Base-by-base conservation (phyloP, 2,888 invertebrate species). In the Drosophila aldrichi region DNA sequence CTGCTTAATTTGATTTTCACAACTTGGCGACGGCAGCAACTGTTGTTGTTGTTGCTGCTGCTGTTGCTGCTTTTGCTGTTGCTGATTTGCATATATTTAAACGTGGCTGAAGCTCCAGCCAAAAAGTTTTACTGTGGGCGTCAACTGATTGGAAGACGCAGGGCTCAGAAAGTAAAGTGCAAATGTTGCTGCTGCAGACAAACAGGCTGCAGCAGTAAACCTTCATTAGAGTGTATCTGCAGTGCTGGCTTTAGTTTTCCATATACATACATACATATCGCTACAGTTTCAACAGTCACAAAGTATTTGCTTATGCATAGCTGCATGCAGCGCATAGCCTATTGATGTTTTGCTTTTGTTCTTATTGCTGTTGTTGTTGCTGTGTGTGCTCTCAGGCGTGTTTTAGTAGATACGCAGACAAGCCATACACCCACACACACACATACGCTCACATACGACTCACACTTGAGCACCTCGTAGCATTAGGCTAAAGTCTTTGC, bases 1-100 rank as follows among this genome's bases (percentile, higher is more conserved):
- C 79, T 88, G 88, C 88, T 86, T 86, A 86, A 86, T 86, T 86
- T 86, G 86, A 86, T 86, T 86, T 86, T 88, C 89, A 85, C 88
- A 86, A 88, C 79, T 86, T 87, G 87, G 77, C 84, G 68, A 58
- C 59, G 64, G 59, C 52, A 22, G 59, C 77, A 73, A 78, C 52
- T 58, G 59, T 63, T 63, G 46, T 62, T 67, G 52, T 22, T 54
- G 52, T 29, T 54, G 62, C 34, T 65, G 66, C 43, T 70, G 62
- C 44, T 59, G 52, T 25, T n/a, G n/a, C n/a, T n/a, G n/a, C n/a
- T n/a, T n/a, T n/a, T n/a, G n/a, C n/a, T n/a, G n/a, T n/a, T 62
- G 63, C 63, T 82, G 80, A 89, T 88, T 86, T 86, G 82, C 86
- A 86, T 86, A 89, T 70, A 85, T 89, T 82, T 80, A 78, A 84